Base-by-base conservation (phyloP, 2,113 vertebrate species). In the Rhea americana region DNA sequence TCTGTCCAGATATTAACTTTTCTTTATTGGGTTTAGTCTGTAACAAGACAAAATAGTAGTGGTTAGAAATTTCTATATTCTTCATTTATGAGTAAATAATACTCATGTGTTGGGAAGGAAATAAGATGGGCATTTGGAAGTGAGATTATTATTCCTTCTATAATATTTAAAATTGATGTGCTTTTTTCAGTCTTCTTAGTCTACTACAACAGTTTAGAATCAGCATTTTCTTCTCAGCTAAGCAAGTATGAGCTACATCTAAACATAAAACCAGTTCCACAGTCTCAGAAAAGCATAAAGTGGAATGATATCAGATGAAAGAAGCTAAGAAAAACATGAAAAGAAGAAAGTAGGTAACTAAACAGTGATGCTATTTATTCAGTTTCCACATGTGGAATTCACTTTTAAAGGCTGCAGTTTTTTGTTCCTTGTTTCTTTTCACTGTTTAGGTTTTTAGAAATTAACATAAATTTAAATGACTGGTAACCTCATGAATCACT, bases 381-480 rank as follows among this genome's bases (percentile, higher is more conserved):
- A 84, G 24, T 80, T 89, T 45, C 45, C 72, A 10, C 39, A 28
- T 58, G 28, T 74, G 59, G 41, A 92, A 89, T 80, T 50, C 41
- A 71, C 30, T 76, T 80, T 71, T 79, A 87, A 78, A 84, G 13
- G 7, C 10, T 76, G 35, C 76, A 0, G 2, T 0, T 19, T 82
- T 82, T 81, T 68, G 35, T 35, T 35, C 35, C 35, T 51, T 53
- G 8, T 55, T 55, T 28, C 53, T 55, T 55, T 28, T 55, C 25
- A 39, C 14, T 80, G 20, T 2, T 71, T 82, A 67, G 17, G 28
- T 24, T 75, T 86, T 86, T 85, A 9, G 15, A 22, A 76, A 79
- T 76, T 53, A 59, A 15, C 58, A n/a, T 66, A 91, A 87, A 85
- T 85, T 85, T 63, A 82, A 89, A 94, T 80, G 59, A 18, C 63